Base-by-base conservation (phyloP, 2,888 invertebrate species). In the Xanthia togata region DNA sequence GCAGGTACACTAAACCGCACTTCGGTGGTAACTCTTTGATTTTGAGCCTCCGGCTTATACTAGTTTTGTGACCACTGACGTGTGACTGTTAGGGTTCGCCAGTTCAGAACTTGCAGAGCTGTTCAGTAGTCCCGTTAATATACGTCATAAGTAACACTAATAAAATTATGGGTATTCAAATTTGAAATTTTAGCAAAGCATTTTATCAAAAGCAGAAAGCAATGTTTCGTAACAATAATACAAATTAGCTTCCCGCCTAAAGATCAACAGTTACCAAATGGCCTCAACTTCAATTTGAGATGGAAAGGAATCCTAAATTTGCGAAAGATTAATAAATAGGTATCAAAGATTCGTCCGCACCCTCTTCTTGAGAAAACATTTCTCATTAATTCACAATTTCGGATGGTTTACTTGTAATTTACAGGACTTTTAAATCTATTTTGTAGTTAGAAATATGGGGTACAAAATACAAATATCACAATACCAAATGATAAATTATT, bases 251-350 rank as follows among this genome's bases (percentile, higher is more conserved):
- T 44, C 23, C 35, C 47, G 67, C 26, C 68, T 82, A 35, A 64
- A 74, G 74, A 79, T 83, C 59, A 82, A 75, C 68, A 79, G 73
- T 73, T 81, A 73, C 65, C 64, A 83, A 82, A 82, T 65, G 55
- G 44, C 59, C 38, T 79, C 50, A 69, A 79, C 70, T 73, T 75
- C 50, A 83, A 71, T 75, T 83, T 31, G 31, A 75, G 69, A 83
- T 69, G 65, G 44, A 71, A 55, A 62, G 69, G 75, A 83, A 83
- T 83, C 57, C 64, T 31, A 59, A 82, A 83, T 81, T 80, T 75
- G 55, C 35, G 47, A 71, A 68, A 74, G 64, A 79, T 79, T 57
- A 65, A 79, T 83, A 79, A 83, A 83, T 75, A 50, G 67, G 23
- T 68, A 75, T 65, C 68, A 71, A 75, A 79, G 57, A 75, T 75